Conservation (phyloP, 2,797 vertebrate genomes). For the Gymnodraco acuticeps region DNA sequence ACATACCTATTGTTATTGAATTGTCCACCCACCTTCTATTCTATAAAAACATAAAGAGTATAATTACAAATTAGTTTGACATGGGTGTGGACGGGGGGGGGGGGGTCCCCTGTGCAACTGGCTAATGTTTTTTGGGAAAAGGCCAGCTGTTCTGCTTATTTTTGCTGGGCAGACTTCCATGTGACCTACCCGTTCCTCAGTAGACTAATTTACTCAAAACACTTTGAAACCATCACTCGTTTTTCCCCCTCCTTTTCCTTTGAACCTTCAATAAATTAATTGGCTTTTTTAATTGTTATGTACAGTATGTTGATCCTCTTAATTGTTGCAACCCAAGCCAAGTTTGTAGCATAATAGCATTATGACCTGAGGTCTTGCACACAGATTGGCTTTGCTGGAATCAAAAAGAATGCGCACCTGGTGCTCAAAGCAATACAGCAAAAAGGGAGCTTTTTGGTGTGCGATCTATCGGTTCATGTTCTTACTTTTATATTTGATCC, state of each 20-base stretch:
- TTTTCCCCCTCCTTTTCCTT: neutral
- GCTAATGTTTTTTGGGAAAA: neutral
- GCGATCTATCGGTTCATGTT: too few species aligned
- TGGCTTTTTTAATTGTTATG: neutral
- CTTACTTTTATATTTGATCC: too few species aligned
- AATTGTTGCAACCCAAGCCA: constrained; percentile 3
- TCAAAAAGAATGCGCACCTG: too few species aligned
- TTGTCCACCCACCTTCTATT: too few species aligned
- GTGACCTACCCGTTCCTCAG: neutral
- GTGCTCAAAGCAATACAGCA: too few species aligned
- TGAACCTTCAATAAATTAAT: constrained; percentile 1
- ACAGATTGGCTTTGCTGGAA: neutral
- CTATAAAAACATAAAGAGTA: neutral
- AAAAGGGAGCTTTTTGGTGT: too few species aligned
- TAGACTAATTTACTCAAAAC: neutral
- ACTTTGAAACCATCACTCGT: neutral
- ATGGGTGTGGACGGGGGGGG: neutral
- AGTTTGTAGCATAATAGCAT: neutral
- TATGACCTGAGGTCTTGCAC: neutral
- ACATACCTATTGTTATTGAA: too few species aligned
- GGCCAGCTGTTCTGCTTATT: neutral
- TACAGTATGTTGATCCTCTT: neutral
- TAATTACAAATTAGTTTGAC: neutral
- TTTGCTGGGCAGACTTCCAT: neutral
- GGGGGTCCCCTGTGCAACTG: neutral